phyloP scores from a whole-genome alignment of 2,113 vertebrate genomes.

The Aleadryas rufinucha region DNA sequence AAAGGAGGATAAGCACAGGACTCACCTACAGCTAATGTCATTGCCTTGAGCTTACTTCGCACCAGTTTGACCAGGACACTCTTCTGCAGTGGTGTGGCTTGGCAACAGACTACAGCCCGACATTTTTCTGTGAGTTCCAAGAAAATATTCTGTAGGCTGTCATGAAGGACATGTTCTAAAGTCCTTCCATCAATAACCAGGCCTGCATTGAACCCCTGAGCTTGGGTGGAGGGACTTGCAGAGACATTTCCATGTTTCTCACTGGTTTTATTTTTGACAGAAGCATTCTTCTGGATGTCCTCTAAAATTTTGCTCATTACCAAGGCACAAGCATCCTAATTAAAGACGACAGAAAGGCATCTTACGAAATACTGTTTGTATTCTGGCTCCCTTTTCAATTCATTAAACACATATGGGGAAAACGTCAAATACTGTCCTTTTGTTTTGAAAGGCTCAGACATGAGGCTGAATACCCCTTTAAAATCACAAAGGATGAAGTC shows the following conservation, averaged over 20 bases:
- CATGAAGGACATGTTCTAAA: conserved; percentile 78
- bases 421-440: not conserved
- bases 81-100: conserved; percentile 84
- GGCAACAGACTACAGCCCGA: conserved; percentile 83
- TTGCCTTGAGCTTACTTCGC: conserved; percentile 73
- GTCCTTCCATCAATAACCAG: conserved; percentile 81
- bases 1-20: not conserved
- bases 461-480: not conserved
- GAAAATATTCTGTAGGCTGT: conserved; percentile 72
- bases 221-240: not conserved
- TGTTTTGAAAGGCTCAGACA: not conserved
- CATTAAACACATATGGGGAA: not conserved
- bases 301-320: conserved; percentile 73
- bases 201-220: conserved; percentile 45
- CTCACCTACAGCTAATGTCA: conserved; percentile 85
- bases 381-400: not conserved
- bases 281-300: conserved; percentile 52
- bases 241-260: not conserved
- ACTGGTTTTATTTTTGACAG: accelerated
- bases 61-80: conserved; percentile 81
- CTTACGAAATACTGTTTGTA: not conserved
- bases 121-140: conserved; percentile 74
- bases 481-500: not conserved
- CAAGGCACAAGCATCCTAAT: conserved; percentile 80
- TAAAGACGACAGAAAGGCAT: not conserved